These are phyloP conservation scores for Capitulum mitella DNA, from an alignment of 2,888 invertebrate species.

Conservation along the genomic window DNA sequence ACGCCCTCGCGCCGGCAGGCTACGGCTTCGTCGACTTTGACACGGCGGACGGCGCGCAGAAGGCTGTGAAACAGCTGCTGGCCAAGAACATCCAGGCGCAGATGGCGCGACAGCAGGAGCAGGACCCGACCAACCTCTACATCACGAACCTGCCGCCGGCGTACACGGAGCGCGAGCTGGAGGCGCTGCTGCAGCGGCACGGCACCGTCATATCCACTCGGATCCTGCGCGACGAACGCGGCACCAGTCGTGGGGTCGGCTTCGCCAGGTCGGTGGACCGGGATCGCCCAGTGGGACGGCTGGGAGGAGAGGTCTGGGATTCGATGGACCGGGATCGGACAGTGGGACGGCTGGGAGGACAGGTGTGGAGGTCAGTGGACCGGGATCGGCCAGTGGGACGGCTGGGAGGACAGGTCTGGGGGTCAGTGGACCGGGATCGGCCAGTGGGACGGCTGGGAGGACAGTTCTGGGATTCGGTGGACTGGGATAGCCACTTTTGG, in stretches of 20 bases:
- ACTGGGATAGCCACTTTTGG: too few relatives aligned
- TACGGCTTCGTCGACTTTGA: slow-evolving; percentile 99
- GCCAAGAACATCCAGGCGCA: slow-evolving; percentile 61
- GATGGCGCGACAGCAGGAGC: slow-evolving; percentile 81
- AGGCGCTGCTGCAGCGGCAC: slow-evolving; percentile 79
- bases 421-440: too few relatives aligned
- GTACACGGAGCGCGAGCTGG: slow-evolving; percentile 92
- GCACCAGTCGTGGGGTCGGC: slow-evolving; percentile 78
- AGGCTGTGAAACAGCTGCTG: slow-evolving; percentile 93
- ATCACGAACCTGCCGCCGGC: slow-evolving; percentile 94
- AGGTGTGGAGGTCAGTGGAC: slow-evolving; percentile 46
- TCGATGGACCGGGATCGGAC: too few relatives aligned
- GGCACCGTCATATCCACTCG: slow-evolving; percentile 92
- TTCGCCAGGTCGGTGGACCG: slow-evolving; percentile 51
- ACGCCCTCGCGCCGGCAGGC: slow-evolving; percentile 55
- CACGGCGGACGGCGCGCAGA: slow-evolving; percentile 88
- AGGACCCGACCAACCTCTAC: slow-evolving; percentile 98
- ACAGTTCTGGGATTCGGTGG: slow-evolving; percentile 48
- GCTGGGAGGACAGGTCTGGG: background rate
- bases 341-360: too few relatives aligned
- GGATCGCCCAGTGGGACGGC: background rate
- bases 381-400: background rate
- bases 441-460: too few relatives aligned
- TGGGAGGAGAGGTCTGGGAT: too few relatives aligned
- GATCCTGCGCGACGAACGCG: slow-evolving; percentile 80